A percentile compares a stretch with the other conserved stretches of the same genome.
phyloP scores from a whole-genome alignment of 2,888 invertebrate species.

The Pantelozetes paolii region DNA sequence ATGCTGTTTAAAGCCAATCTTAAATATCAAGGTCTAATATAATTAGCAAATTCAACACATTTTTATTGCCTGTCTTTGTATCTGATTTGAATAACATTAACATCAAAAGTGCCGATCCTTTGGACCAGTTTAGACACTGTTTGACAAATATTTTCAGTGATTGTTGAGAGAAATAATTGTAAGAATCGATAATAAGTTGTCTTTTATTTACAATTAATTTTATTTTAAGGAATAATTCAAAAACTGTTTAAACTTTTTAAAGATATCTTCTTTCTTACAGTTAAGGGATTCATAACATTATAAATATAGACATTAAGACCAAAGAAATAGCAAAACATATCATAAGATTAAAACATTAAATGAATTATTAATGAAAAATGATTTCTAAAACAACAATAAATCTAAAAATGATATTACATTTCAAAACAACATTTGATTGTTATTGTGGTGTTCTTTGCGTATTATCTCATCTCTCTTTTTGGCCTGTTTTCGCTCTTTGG shows the following conservation, averaged over 20 bases:
- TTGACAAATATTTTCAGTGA: too few species aligned
- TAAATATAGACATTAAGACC: too few species aligned
- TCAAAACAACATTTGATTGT: conserved; percentile 12
- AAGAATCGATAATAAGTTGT: not conserved
- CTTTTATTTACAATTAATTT: not conserved
- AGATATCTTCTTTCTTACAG: not conserved
- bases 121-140: too few species aligned
- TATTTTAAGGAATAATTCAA: not conserved
- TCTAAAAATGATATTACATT: conserved; percentile 5
- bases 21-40: too few species aligned
- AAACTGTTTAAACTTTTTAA: not conserved
- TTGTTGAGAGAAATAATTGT: not conserved
- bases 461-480: conserved; percentile 75
- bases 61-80: too few species aligned
- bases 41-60: too few species aligned
- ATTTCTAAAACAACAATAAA: conserved; percentile 18
- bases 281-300: not conserved
- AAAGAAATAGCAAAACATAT: not conserved
- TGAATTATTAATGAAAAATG: not conserved
- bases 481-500: conserved; percentile 82
- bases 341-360: not conserved
- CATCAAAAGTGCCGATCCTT: too few species aligned
- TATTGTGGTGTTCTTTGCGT: conserved; percentile 54
- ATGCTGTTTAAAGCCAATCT: too few species aligned
- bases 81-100: too few species aligned